Conservation (phyloP, 2,113 vertebrate species). For the Oncorhynchus keta region DNA sequence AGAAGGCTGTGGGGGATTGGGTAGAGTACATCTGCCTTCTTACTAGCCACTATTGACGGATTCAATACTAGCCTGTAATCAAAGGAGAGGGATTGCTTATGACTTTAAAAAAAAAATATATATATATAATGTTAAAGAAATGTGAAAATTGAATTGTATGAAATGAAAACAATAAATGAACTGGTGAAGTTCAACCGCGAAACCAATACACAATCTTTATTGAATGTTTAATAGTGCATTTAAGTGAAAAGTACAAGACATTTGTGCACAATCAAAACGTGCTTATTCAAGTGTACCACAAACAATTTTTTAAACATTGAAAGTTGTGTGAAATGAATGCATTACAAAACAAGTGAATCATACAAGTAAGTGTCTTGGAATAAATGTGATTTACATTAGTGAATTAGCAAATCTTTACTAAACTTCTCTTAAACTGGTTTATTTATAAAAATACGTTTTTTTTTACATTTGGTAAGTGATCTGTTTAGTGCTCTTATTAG, state of each 20-base stretch:
- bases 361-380: not conserved
- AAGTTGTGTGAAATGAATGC: no score
- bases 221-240: not conserved
- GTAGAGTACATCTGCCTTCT: constrained; percentile 56
- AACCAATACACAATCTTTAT: constrained; percentile 1
- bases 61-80: constrained; percentile 69
- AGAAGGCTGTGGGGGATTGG: not conserved
- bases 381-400: not conserved
- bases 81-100: constrained; percentile 60
- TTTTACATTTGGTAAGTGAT: not conserved
- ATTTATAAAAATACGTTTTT: no score
- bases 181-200: not conserved
- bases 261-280: not conserved
- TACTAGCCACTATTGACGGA: constrained; percentile 70
- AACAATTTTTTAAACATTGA: not conserved
- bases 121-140: constrained; percentile 45
- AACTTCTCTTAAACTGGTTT: not conserved
- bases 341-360: not conserved
- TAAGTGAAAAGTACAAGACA: not conserved
- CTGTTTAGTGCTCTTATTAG: not conserved
- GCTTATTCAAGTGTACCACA: not conserved
- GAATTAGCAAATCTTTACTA: not conserved
- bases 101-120: no score
- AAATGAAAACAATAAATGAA: constrained; percentile 34
- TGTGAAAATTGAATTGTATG: constrained; percentile 53